Conservation (phyloP, 2,113 vertebrate species). For the Macrotus californicus region DNA sequence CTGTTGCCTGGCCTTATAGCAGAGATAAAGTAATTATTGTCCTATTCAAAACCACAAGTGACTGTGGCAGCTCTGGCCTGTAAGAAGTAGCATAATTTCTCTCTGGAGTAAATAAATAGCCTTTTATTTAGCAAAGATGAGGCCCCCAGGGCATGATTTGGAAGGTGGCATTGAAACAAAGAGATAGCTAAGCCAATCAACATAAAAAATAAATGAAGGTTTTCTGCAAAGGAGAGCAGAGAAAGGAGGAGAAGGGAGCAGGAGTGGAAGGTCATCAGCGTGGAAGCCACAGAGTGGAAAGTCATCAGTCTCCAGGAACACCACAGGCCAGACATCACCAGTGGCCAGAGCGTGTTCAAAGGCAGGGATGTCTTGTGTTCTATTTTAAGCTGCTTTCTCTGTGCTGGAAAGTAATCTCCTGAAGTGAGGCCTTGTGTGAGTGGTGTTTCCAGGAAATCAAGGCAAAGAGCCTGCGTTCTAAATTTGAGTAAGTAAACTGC, state of each 20-base stretch:
- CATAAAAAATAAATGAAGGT: slow-evolving; percentile 51
- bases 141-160: slow-evolving; percentile 38
- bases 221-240: slow-evolving; percentile 12
- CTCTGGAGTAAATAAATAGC: slow-evolving; percentile 67
- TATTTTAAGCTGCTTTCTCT: neutral
- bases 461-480: neutral
- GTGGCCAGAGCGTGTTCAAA: neutral
- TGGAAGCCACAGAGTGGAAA: neutral
- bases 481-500: neutral
- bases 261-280: neutral
- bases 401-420: neutral
- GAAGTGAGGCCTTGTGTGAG: neutral
- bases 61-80: neutral
- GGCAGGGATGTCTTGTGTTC: neutral
- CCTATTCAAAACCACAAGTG: slow-evolving; percentile 48
- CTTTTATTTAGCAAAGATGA: slow-evolving; percentile 69
- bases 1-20: neutral
- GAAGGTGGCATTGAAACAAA: slow-evolving; percentile 44
- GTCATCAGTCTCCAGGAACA: neutral
- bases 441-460: neutral
- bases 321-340: neutral
- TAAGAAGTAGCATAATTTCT: slow-evolving; percentile 59
- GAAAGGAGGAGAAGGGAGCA: neutral
- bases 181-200: slow-evolving; percentile 35
- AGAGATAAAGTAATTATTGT: slow-evolving; percentile 47